Conservation (phyloP, 2,888 invertebrate species). For the Spodoptera picta region DNA sequence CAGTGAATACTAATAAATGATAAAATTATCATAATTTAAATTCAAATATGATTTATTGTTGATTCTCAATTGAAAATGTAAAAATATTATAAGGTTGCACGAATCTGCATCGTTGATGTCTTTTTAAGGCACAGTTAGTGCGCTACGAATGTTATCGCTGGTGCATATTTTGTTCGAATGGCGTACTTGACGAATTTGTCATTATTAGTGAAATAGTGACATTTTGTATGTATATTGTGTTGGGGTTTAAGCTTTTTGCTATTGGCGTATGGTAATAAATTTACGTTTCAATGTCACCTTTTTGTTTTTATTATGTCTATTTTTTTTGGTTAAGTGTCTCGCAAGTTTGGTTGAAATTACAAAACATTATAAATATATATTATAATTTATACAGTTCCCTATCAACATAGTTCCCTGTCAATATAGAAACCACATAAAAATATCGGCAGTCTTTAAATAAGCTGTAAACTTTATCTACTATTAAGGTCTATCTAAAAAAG, state of each 20-base stretch:
- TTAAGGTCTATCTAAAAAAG: no score
- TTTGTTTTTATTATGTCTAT: not conserved
- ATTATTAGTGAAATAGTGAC: conserved; percentile 10
- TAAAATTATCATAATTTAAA: not conserved
- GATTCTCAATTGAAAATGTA: conserved; percentile 2
- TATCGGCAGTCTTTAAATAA: no score
- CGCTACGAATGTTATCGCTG: conserved; percentile 30
- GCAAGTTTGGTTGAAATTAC: no score
- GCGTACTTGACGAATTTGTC: conserved; percentile 14
- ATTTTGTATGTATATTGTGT: conserved; percentile 6
- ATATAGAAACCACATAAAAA: no score
- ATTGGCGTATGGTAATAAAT: conserved; percentile 16
- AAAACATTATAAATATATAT: no score
- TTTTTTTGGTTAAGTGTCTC: not conserved
- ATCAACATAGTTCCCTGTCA: no score
- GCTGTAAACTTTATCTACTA: no score
- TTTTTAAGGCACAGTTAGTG: conserved; percentile 57
- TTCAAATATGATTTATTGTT: not conserved
- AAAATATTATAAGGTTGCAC: conserved; percentile 4
- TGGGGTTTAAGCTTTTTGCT: conserved; percentile 14
- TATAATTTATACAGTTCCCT: no score
- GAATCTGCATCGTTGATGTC: conserved; percentile 65
- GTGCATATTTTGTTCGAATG: conserved; percentile 14
- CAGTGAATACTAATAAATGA: not conserved
- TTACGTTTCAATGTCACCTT: conserved; percentile 7